Evolutionary conservation across 2,888 invertebrate genomes (phyloP).

Genomic region (Epistrophella euchroma): DNA sequence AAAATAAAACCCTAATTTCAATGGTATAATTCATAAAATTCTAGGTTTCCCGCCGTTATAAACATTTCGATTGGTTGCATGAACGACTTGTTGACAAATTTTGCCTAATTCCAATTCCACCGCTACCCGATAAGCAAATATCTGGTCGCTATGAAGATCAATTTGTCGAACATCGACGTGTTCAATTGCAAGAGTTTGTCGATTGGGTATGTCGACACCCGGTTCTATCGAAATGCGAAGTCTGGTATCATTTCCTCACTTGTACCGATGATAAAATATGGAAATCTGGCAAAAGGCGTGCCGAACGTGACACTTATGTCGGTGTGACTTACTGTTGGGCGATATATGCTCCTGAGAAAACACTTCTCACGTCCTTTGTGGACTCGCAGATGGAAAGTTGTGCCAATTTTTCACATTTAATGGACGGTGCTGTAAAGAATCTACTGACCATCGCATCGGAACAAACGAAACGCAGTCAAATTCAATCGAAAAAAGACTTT

Average conservation of each 20-base stretch:
- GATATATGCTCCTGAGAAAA: slow-evolving; percentile 92
- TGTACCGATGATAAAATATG: slow-evolving; percentile 99
- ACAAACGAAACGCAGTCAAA: slow-evolving; percentile 94
- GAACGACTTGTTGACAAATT: slow-evolving; percentile 97
- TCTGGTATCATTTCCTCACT: slow-evolving; percentile 98
- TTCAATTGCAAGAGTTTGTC: slow-evolving; percentile 97
- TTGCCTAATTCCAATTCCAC: slow-evolving; percentile 96
- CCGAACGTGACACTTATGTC: slow-evolving; percentile 96
- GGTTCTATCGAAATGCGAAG: slow-evolving; percentile 94
- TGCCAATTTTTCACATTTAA: slow-evolving; percentile 90
- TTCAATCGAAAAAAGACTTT: slow-evolving; percentile 88
- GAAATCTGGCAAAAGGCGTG: slow-evolving; percentile 97
- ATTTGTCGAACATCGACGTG: slow-evolving; percentile 96
- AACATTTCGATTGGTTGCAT: slow-evolving; percentile 99
- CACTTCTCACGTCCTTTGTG: slow-evolving; percentile 89
- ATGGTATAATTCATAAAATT: slow-evolving; percentile 24
- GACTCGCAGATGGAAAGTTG: slow-evolving; percentile 94
- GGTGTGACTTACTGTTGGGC: slow-evolving; percentile 96
- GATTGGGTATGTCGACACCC: slow-evolving; percentile 99
- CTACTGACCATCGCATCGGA: slow-evolving; percentile 92
- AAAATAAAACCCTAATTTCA: not conserved
- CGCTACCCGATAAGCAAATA: slow-evolving; percentile 98
- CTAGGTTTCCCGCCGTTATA: slow-evolving; percentile 92
- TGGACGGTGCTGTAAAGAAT: slow-evolving; percentile 95
- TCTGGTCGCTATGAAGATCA: slow-evolving; percentile 98